Evolutionary conservation across 35 echinoderm and acorn worm species (phyloP), one percentile per base, ranked within the genome.

Genomic region (Chiridota heheva): DNA sequence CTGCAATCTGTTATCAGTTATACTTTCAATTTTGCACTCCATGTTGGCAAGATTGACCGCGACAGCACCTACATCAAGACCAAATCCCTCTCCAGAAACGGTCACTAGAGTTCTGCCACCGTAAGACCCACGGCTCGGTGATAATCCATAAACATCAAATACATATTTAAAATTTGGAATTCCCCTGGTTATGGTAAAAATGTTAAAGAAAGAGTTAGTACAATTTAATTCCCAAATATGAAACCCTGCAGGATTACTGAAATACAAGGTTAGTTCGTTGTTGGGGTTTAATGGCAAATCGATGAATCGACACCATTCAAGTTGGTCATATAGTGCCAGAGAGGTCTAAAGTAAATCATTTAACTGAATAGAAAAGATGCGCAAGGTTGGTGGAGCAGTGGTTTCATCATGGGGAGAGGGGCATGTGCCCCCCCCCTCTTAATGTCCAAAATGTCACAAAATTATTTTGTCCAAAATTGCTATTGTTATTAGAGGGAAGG

Each of bases 31-130:
- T 13, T 74, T 44, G 67, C 89, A 91, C 1, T 8, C 24, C 15
- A 78, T 45, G 26, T n/a, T 20, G 8, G 67, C 76, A 36, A 91
- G 63, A 7, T 12, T 43, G 63, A 91, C 83, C 3, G 29, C 17
- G 29, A 81, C 58, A 3, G 80, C 67, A 15, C 39, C 42, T 5
- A 17, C 49, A 73, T 76, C 58, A 4, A 49, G 62, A 31, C 89
- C 82, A 73, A 91, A 91, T 6, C 89, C 89, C 30, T 32, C 40
- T 1, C 89, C 89, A 2, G 83, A 81, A 58, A 91, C 58, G 33
- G 28, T 56, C 0, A 91, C 76, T 48, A 16, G 51, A 6, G 82
- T 91, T 17, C 76, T 76, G 3, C 89, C 89, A 39, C 63, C 31
- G 12, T 81, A 34, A 24, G 89, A 91, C 16, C 89, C 89, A 40